Evolutionary conservation across 2,888 invertebrate species (phyloP), one percentile per base, ranked within the genome.

Genomic region (Nemotelus nigrinus): DNA sequence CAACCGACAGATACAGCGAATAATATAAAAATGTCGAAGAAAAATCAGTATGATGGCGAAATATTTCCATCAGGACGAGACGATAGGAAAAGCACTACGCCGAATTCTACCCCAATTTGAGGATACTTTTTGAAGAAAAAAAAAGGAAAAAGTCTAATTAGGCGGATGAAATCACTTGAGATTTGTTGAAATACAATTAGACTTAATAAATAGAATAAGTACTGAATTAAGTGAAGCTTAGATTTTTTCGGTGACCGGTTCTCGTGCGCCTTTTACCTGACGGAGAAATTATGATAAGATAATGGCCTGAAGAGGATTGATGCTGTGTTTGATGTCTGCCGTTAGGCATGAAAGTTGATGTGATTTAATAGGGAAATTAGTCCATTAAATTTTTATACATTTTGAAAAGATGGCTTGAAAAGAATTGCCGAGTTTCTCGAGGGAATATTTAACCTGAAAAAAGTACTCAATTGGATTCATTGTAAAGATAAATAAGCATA

Each of bases 181-280:
- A 77, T 75, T 77, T 74, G 65, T 75, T 77, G 50, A 70, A 67
- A 79, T 77, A 71, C 79, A 79, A 79, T 79, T 79, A 78, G 68
- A 72, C 78, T 74, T 77, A 79, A 79, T 76, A 60, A 78, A 79
- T 78, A 76, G 77, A 79, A 78, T 79, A 65, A 76, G 76, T 64
- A 55, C 65, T 44, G 58, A 76, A 78, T 68, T 45, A 76, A 76
- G 76, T 64, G 60, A 48, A 55, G 65, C 65, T 64, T 65, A 76
- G 57, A 57, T 67, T 53, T 65, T 50, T 58, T 72, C 48, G 50
- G 39, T 47, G 65, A 53, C 55, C 43, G 25, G 8, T 43, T 44
- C 25, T 58, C 53, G 50, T 53, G 47, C 8, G 41, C 6, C n/a
- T 45, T 47, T 47, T 60, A 41, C 7, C 41, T 60, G 4, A 41